Conservation (phyloP, 2,888 invertebrate genomes). For the Ganaspis brasiliensis region DNA sequence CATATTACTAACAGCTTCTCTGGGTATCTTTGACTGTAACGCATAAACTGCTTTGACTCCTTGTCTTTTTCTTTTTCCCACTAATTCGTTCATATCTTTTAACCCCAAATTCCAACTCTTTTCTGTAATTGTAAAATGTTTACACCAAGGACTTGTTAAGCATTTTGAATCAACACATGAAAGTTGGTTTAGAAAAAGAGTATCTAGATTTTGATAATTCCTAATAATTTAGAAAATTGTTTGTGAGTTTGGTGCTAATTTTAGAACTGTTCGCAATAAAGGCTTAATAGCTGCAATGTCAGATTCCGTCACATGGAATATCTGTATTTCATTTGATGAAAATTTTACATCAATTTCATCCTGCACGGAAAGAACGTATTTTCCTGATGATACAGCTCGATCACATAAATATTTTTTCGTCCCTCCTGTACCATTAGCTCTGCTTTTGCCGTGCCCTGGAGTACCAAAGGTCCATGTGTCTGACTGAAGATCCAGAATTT, state of each 20-base stretch:
- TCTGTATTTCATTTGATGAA: background rate
- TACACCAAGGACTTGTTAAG: constrained; percentile 5
- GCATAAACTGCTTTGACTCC: too few relatives aligned
- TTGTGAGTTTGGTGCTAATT: constrained; percentile 12
- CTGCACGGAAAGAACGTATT: constrained; percentile 21
- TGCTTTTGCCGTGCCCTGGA: constrained; percentile 53
- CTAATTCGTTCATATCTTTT: too few relatives aligned
- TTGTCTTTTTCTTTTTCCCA: too few relatives aligned
- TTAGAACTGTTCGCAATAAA: background rate
- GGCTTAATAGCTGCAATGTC: background rate
- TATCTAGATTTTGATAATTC: background rate
- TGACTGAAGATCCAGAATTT: constrained; percentile 11
- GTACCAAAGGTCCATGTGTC: constrained; percentile 50
- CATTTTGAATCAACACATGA: constrained; percentile 6
- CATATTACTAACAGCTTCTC: too few relatives aligned
- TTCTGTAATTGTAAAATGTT: too few relatives aligned
- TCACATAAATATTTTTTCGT: constrained; percentile 48
- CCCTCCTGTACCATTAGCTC: constrained; percentile 42
- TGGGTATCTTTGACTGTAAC: too few relatives aligned
- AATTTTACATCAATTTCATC: background rate
- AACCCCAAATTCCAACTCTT: too few relatives aligned
- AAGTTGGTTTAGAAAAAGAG: constrained; percentile 10
- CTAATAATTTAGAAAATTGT: constrained; percentile 3
- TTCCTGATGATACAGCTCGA: constrained; percentile 35
- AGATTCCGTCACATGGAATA: background rate